These are phyloP conservation scores for Leuciscus idus DNA, from an alignment of 2,113 vertebrate species.

Conservation along the genomic window DNA sequence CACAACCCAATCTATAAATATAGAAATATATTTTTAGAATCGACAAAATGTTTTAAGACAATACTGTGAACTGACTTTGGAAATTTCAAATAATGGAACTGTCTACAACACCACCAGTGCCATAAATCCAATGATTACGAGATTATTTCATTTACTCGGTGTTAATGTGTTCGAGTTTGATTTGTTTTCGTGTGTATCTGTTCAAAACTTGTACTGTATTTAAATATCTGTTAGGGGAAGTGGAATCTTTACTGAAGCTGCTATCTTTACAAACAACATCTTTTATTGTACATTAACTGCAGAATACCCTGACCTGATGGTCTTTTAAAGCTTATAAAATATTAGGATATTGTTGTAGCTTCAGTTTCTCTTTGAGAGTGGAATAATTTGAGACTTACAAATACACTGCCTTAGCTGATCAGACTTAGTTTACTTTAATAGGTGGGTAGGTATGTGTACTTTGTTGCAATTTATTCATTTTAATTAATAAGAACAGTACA, in stretches of 20 bases:
- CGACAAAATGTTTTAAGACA: slow-evolving; percentile 89
- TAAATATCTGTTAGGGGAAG: slow-evolving; percentile 28
- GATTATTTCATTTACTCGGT: slow-evolving; percentile 61
- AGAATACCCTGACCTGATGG: neutral
- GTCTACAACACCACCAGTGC: slow-evolving; percentile 98
- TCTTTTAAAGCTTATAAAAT: neutral
- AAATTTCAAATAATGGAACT: slow-evolving; percentile 89
- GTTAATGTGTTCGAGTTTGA: slow-evolving; percentile 57
- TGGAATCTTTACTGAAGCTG: slow-evolving; percentile 48
- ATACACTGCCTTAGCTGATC: slow-evolving; percentile 84
- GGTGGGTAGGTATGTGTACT: neutral
- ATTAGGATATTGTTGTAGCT: slow-evolving; percentile 48
- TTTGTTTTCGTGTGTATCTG: slow-evolving; percentile 53
- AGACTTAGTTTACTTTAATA: slow-evolving; percentile 70
- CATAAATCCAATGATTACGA: slow-evolving; percentile 85
- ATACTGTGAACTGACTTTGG: slow-evolving; percentile 96
- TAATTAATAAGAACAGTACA: neutral
- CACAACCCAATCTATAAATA: slow-evolving; percentile 77
- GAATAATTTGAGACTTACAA: slow-evolving; percentile 48
- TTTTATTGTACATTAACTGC: neutral
- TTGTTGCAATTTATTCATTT: neutral
- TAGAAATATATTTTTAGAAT: slow-evolving; percentile 90
- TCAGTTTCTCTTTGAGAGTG: neutral
- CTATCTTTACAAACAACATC: slow-evolving; percentile 46
- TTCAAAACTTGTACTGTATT: slow-evolving; percentile 35